A percentile compares a stretch with the other conserved stretches of the same genome.
phyloP scores from a whole-genome alignment of 2,888 invertebrate genomes.

The Luperina nickerlii region DNA sequence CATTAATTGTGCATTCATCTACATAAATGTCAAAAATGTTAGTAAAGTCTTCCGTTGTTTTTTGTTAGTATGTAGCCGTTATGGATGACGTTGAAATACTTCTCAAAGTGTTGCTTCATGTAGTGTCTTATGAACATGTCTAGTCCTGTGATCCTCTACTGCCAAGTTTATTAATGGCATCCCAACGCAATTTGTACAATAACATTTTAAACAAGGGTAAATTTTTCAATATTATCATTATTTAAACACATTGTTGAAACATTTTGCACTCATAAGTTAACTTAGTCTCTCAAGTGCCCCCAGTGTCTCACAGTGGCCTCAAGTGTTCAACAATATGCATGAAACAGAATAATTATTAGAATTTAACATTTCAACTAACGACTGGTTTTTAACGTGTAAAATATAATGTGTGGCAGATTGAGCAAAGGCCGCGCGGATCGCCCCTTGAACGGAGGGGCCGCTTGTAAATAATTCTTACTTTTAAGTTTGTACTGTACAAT shows the following conservation, averaged over 20 bases:
- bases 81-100: constrained; percentile 28
- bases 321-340: constrained; percentile 84
- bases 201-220: constrained; percentile 62
- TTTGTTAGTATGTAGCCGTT: constrained; percentile 29
- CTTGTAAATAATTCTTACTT: constrained; percentile 87
- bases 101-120: constrained; percentile 40
- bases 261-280: constrained; percentile 58
- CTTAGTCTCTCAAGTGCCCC: constrained; percentile 59
- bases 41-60: background rate
- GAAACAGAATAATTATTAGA: constrained; percentile 64
- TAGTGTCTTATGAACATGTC: constrained; percentile 58
- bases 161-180: constrained; percentile 59
- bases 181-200: constrained; percentile 60
- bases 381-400: constrained; percentile 73
- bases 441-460: constrained; percentile 76
- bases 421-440: constrained; percentile 73
- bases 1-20: background rate
- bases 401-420: constrained; percentile 75
- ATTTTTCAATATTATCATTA: constrained; percentile 63
- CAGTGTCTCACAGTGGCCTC: constrained; percentile 70
- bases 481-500: constrained; percentile 88
- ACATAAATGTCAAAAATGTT: background rate
- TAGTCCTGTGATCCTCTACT: constrained; percentile 64
- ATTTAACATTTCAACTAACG: constrained; percentile 68
- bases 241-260: constrained; percentile 8